phyloP scores from a whole-genome alignment of 2,797 vertebrate genomes.

The Phrynocephalus forsythii region DNA sequence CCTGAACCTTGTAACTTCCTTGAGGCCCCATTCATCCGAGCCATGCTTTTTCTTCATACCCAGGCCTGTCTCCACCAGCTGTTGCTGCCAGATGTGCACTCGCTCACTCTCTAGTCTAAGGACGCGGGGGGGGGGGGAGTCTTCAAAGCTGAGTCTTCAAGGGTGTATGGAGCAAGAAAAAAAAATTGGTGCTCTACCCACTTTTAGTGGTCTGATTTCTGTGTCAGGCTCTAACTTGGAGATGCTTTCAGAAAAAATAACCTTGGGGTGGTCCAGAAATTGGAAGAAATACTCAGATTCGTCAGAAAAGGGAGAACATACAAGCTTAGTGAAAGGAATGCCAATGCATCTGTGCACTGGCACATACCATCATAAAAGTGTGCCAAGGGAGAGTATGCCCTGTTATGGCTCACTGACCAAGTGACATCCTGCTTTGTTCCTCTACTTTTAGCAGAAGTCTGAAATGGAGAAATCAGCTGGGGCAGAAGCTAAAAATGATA shows the following conservation, averaged over 20 bases:
- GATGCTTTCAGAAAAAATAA: not conserved
- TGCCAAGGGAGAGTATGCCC: not conserved
- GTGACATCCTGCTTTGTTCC: not conserved
- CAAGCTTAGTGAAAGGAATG: not conserved
- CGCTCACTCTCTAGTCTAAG: not conserved
- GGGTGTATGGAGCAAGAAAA: not conserved
- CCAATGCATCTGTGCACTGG: not conserved
- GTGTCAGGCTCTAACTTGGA: not conserved
- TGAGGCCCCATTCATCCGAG: not conserved
- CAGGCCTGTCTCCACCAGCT: not conserved
- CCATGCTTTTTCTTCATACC: constrained; percentile 1
- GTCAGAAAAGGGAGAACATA: not conserved
- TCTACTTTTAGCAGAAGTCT: not conserved
- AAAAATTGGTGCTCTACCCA: not conserved
- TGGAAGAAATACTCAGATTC: not conserved
- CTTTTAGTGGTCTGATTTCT: not conserved
- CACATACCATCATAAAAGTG: not conserved
- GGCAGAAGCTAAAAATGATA: not conserved
- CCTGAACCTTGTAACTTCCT: constrained; percentile 11
- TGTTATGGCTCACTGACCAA: not conserved
- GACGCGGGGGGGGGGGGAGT: no score
- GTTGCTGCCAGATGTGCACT: constrained; percentile 5
- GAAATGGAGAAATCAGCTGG: not conserved
- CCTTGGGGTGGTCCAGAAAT: not conserved
- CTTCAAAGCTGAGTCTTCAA: not conserved